Percentiles rank a stretch among this genome's conserved stretches.
Conservation (phyloP, 37 sponge, comb jelly and placozoan species). For the Hexactinellida sp. region DNA sequence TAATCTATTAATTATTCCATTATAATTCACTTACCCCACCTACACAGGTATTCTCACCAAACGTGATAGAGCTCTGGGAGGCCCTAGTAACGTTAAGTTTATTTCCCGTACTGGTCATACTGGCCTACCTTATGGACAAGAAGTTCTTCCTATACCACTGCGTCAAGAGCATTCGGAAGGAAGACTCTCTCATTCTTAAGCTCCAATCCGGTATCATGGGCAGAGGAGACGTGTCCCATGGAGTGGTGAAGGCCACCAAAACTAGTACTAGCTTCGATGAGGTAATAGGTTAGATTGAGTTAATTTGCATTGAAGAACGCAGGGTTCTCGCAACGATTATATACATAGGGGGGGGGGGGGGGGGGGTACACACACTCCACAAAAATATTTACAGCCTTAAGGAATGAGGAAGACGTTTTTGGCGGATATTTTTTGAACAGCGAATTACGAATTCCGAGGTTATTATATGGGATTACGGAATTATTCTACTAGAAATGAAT, state of each 20-base stretch:
- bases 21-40: no score
- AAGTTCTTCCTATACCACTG: slow-evolving; percentile 24
- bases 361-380: no score
- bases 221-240: slow-evolving; percentile 3
- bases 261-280: neutral
- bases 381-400: no score
- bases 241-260: neutral
- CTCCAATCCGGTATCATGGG: neutral
- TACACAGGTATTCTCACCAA: slow-evolving; percentile 18
- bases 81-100: slow-evolving; percentile 41
- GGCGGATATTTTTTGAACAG: no score
- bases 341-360: no score
- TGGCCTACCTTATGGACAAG: slow-evolving; percentile 36
- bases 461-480: no score
- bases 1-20: no score
- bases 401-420: no score
- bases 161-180: neutral
- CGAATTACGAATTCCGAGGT: no score
- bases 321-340: no score
- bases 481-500: no score
- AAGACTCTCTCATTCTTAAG: neutral
- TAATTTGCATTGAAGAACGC: no score
- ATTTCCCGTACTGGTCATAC: slow-evolving; percentile 36
- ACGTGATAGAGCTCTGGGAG: slow-evolving; percentile 34
- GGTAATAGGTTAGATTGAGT: neutral